Evolutionary conservation across 2,888 invertebrate species (phyloP), one percentile per base, ranked within the genome.

Genomic region (Oscheius sp.): DNA sequence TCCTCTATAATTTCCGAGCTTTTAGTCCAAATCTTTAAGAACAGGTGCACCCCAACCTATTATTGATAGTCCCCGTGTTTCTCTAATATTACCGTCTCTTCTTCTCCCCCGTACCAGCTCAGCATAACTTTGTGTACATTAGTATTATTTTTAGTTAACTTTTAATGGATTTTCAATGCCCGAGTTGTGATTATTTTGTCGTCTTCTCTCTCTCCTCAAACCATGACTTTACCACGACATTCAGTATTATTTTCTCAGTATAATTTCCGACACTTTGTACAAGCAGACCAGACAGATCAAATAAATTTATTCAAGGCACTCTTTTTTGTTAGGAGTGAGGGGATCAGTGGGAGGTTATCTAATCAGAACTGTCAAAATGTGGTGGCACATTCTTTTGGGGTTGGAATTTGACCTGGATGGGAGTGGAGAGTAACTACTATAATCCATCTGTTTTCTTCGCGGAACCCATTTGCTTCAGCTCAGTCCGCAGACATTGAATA

Each of bases 221-320:
- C 57, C 57, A 57, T 57, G 57, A 57, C 57, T 42, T 42, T 42
- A 42, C 32, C 57, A 57, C 32, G 57, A 32, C 32, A 21, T 21
- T 35, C 60, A 60, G 60, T 60, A 60, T 60, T 60, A 60, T 60
- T 58, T 58, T 58, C 11, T 21, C 60, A 37, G 35, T 60, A 60
- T 60, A 42, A 60, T 60, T 60, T 29, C 42, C 2, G 35, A 29
- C 4, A 29, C 33, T 29, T 60, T 60, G 60, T 60, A 60, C 60
- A 37, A 53, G 35, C 60, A 60, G 37, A 58, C 59, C 60, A 60
- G 37, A 42, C 60, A 60, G 60, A 60, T 60, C 42, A 60, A 60
- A 60, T 60, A 60, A 60, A 60, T 60, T 37, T 60, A 60, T 60
- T 60, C 42, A n/a, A 21, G n/a, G 10, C 3, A 53, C 10, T 53